Conservation (phyloP, 2,888 invertebrate genomes). For the Luperina nickerlii region DNA sequence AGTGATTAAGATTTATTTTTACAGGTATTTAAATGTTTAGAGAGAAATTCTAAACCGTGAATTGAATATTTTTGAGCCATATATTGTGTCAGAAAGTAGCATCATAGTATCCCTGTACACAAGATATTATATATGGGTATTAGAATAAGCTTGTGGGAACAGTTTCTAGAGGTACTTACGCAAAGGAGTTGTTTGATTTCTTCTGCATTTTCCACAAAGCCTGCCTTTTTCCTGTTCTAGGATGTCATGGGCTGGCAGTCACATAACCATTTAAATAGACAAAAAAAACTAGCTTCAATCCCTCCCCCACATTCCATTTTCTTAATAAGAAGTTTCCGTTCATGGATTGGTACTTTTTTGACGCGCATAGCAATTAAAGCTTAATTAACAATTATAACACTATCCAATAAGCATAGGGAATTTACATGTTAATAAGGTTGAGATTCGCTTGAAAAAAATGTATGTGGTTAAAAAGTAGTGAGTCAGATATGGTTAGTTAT, state of each 20-base stretch:
- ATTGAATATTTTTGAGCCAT: not conserved
- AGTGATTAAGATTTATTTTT: conserved; percentile 73
- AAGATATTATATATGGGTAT: not conserved
- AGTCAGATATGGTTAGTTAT: conserved; percentile 85
- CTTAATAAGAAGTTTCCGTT: conserved; percentile 42
- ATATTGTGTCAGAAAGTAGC: not conserved
- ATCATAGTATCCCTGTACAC: not conserved
- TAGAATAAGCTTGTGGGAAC: not conserved
- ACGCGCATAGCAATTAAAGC: conserved; percentile 72
- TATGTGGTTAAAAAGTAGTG: conserved; percentile 76
- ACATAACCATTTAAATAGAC: conserved; percentile 37
- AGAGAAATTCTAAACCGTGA: not conserved
- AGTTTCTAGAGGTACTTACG: conserved; percentile 1
- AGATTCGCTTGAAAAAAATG: conserved; percentile 66
- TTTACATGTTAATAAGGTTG: conserved; percentile 70
- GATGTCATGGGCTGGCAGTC: conserved; percentile 10
- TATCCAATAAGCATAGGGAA: conserved; percentile 75
- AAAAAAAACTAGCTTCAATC: conserved; percentile 33
- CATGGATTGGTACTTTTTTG: conserved; percentile 69
- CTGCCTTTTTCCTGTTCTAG: conserved; percentile 24
- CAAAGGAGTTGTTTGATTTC: conserved; percentile 17
- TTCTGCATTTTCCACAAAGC: conserved; percentile 14
- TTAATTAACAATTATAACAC: conserved; percentile 79
- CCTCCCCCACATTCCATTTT: conserved; percentile 49
- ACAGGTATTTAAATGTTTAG: not conserved